Conservation (phyloP, 2,888 invertebrate species). For the Beris morrisii region DNA sequence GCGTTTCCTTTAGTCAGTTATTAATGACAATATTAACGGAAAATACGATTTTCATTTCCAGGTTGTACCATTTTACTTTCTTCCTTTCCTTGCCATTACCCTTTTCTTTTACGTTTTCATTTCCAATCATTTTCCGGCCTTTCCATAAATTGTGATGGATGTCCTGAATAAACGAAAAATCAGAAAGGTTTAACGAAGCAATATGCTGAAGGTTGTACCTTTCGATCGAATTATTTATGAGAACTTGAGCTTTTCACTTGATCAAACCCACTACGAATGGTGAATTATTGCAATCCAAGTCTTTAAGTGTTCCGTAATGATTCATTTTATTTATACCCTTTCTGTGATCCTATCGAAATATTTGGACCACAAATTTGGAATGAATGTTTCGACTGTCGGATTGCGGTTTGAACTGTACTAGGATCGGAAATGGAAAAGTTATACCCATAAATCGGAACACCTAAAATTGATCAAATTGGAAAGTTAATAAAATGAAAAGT, state of each 20-base stretch:
- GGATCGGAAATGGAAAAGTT: too few species aligned
- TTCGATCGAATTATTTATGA: constrained; percentile 24
- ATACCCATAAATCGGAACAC: too few species aligned
- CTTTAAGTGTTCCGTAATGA: constrained; percentile 16
- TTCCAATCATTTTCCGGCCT: constrained; percentile 31
- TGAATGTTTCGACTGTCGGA: too few species aligned
- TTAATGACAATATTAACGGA: constrained; percentile 1
- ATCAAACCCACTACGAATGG: not conserved
- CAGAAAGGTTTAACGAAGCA: constrained; percentile 6
- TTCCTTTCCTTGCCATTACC: not conserved
- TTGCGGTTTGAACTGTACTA: too few species aligned
- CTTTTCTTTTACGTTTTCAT: constrained; percentile 9
- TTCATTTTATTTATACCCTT: constrained; percentile 19
- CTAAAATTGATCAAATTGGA: too few species aligned
- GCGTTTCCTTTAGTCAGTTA: not conserved
- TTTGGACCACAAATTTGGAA: not conserved
- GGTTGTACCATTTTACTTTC: constrained; percentile 17
- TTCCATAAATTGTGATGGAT: constrained; percentile 34
- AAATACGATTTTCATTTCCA: constrained; percentile 16
- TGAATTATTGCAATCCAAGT: not conserved
- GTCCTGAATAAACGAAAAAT: constrained; percentile 11
- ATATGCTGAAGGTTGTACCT: not conserved
- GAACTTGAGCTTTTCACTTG: not conserved
- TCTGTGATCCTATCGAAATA: constrained; percentile 10
- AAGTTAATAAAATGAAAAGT: too few species aligned